phyloP scores from a whole-genome alignment of 2,113 vertebrate species.

The Empidonax alnorum region DNA sequence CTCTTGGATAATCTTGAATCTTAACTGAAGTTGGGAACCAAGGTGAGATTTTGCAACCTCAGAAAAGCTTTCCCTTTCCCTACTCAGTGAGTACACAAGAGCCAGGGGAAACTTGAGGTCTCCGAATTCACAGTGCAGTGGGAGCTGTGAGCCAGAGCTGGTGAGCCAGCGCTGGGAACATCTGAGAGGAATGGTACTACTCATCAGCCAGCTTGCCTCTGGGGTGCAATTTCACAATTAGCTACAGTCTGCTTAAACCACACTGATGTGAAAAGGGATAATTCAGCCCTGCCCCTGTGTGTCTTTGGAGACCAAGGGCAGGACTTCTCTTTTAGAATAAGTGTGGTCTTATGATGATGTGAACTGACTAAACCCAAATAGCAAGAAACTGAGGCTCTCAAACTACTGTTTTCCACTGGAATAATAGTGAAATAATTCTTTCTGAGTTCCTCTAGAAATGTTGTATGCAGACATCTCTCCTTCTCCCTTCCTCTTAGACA shows the following conservation, averaged over 20 bases:
- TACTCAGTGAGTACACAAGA: not conserved
- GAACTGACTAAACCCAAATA: not conserved
- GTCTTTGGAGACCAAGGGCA: not conserved
- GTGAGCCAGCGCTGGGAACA: not conserved
- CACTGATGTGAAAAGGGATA: not conserved
- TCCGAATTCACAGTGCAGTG: not conserved
- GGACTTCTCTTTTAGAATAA: not conserved
- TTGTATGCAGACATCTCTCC: not conserved
- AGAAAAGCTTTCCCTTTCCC: not conserved
- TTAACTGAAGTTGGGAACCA: not conserved
- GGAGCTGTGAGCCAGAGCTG: not conserved
- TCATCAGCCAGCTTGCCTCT: not conserved
- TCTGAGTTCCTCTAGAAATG: not conserved
- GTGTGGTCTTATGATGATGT: not conserved
- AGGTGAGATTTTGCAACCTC: not conserved
- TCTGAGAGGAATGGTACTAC: not conserved
- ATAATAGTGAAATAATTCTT: not conserved
- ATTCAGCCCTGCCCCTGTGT: not conserved
- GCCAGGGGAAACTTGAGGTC: not conserved
- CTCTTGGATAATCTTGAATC: not conserved
- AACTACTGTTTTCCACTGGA: not conserved
- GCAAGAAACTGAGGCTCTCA: not conserved
- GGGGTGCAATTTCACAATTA: not conserved
- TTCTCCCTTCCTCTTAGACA: not conserved
- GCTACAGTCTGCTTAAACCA: not conserved